Evolutionary conservation across 1,140 invertebrate species (phyloP).

Genomic region (Caerostris extrusa): DNA sequence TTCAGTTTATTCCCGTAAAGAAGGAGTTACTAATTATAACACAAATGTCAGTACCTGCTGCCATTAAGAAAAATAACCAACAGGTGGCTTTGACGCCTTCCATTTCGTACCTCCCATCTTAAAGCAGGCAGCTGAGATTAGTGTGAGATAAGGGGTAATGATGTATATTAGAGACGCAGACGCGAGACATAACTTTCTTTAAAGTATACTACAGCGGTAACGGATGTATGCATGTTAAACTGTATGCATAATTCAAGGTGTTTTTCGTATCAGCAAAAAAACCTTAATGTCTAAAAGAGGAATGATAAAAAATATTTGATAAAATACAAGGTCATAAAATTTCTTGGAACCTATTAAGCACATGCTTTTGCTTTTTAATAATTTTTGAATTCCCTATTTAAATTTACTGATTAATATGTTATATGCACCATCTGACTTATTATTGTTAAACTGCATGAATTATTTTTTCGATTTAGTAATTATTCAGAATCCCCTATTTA

Average conservation of each 20-base stretch:
- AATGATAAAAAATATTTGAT: no score
- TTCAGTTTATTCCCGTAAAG: background rate
- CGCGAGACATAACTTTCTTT: background rate
- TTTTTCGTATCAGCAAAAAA: background rate
- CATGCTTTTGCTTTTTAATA: no score
- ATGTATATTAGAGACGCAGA: background rate
- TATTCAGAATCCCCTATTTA: no score
- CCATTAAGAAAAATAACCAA: background rate
- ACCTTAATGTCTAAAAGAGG: no score
- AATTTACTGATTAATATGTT: no score
- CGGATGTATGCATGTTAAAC: background rate
- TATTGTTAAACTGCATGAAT: no score
- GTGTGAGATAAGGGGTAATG: background rate
- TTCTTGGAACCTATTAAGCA: no score
- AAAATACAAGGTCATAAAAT: no score
- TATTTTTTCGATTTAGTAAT: no score
- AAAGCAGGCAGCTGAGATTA: background rate
- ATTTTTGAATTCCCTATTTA: no score
- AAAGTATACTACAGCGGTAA: background rate
- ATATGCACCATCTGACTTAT: no score
- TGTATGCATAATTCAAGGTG: background rate
- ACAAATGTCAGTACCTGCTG: conserved; percentile 31
- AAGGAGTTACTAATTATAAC: conserved; percentile 15
- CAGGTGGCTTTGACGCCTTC: background rate
- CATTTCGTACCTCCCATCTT: background rate